Evolutionary conservation across 2,888 invertebrate genomes (phyloP).

Genomic region (Eristalinus aeneus): DNA sequence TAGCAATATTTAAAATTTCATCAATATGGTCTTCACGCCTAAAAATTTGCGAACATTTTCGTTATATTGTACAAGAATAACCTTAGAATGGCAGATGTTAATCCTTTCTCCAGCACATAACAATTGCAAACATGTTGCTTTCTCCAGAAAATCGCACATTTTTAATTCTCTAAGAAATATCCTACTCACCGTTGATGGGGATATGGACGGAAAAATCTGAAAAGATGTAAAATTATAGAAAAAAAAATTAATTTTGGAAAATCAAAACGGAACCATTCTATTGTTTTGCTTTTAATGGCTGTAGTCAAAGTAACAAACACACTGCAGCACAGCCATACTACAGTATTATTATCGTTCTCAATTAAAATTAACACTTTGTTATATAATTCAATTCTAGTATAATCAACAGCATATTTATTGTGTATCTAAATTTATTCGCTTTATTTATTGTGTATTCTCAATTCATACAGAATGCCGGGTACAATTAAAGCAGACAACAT

Average conservation of each 20-base stretch:
- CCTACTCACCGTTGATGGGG: constrained; percentile 74
- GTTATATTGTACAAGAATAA: constrained; percentile 91
- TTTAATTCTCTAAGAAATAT: constrained; percentile 86
- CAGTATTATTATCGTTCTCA: too few relatives aligned
- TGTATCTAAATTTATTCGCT: too few relatives aligned
- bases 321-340: too few relatives aligned
- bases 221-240: constrained; percentile 9
- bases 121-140: constrained; percentile 90
- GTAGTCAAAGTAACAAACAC: too few relatives aligned
- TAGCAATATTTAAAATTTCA: constrained; percentile 83
- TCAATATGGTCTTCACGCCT: constrained; percentile 89
- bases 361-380: too few relatives aligned
- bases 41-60: constrained; percentile 91
- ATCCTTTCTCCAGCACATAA: constrained; percentile 89
- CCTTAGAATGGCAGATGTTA: constrained; percentile 90
- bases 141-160: constrained; percentile 90
- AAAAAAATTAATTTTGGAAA: neutral
- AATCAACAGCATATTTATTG: too few relatives aligned
- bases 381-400: too few relatives aligned
- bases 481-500: too few relatives aligned
- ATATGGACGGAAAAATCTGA: constrained; percentile 79
- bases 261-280: too few relatives aligned
- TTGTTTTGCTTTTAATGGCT: too few relatives aligned
- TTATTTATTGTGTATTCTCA: too few relatives aligned
- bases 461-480: too few relatives aligned